phyloP scores from a whole-genome alignment of 2,888 invertebrate genomes.

The Labia minor region DNA sequence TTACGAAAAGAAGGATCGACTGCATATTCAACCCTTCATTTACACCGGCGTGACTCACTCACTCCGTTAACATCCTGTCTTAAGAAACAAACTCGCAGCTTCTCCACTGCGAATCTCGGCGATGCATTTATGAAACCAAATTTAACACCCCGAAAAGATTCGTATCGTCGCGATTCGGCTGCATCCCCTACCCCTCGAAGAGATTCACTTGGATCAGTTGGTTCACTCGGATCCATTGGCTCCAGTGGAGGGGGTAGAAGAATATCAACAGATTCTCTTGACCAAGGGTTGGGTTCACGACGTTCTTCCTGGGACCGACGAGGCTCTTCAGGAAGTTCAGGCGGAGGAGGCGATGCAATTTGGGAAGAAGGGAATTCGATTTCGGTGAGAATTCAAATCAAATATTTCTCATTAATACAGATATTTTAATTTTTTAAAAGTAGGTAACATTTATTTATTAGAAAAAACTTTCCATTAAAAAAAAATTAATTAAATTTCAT shows the following conservation, averaged over 20 bases:
- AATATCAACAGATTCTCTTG: slow-evolving; percentile 60
- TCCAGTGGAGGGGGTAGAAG: slow-evolving; percentile 39
- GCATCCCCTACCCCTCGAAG: slow-evolving; percentile 17
- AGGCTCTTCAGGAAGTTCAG: slow-evolving; percentile 49
- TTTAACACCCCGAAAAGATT: slow-evolving; percentile 32
- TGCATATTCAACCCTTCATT: background rate
- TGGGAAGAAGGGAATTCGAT: slow-evolving; percentile 42
- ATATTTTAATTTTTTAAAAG: slow-evolving; percentile 14
- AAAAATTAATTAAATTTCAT: too few relatives aligned
- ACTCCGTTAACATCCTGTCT: slow-evolving; percentile 28
- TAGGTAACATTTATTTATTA: slow-evolving; percentile 19
- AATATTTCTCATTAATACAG: slow-evolving; percentile 19
- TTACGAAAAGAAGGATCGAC: background rate
- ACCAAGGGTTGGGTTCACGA: slow-evolving; percentile 40
- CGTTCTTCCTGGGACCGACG: slow-evolving; percentile 60
- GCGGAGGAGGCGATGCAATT: slow-evolving; percentile 46
- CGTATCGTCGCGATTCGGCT: slow-evolving; percentile 25
- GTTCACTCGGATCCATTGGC: slow-evolving; percentile 24
- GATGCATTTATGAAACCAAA: slow-evolving; percentile 33
- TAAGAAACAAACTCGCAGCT: slow-evolving; percentile 29
- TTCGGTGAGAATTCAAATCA: slow-evolving; percentile 28
- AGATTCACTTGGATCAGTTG: slow-evolving; percentile 21
- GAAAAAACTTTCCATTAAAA: too few relatives aligned
- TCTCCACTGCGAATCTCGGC: slow-evolving; percentile 32
- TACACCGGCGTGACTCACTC: background rate